These are phyloP conservation scores for Apogon talboti DNA, from an alignment of 2,797 vertebrate genomes.

Conservation along the genomic window DNA sequence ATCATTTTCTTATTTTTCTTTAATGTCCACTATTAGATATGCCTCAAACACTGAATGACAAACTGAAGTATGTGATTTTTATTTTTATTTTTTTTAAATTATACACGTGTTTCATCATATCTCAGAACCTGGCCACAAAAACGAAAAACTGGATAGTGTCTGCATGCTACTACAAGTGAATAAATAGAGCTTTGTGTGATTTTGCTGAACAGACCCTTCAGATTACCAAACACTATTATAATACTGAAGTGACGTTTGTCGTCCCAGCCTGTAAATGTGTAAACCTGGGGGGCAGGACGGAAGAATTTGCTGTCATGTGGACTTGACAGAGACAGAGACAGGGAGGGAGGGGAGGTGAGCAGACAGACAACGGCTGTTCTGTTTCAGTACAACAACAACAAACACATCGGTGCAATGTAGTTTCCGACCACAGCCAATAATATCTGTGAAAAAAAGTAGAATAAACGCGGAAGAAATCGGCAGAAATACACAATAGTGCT, in stretches of 20 bases:
- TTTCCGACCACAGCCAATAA: background rate
- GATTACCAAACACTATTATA: background rate
- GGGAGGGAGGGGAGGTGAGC: slow-evolving; percentile 39
- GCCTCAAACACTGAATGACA: too few species aligned
- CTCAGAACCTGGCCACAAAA: too few species aligned
- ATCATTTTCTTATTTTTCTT: too few species aligned
- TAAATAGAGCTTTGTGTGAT: too few species aligned
- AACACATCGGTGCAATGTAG: slow-evolving; percentile 38
- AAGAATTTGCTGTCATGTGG: slow-evolving; percentile 68
- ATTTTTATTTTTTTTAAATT: too few species aligned
- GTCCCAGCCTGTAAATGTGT: slow-evolving; percentile 45
- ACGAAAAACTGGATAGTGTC: too few species aligned
- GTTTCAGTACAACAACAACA: slow-evolving; percentile 56
- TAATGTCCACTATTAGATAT: too few species aligned
- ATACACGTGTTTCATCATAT: too few species aligned
- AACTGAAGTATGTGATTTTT: too few species aligned
- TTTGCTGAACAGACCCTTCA: background rate
- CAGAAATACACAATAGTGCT: slow-evolving; percentile 41
- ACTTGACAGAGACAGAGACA: slow-evolving; percentile 57
- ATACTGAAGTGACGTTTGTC: slow-evolving; percentile 3
- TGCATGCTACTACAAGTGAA: too few species aligned
- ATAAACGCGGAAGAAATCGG: slow-evolving; percentile 4
- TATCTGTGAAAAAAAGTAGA: background rate
- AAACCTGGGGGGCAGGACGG: slow-evolving; percentile 41
- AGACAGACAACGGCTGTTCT: slow-evolving; percentile 65